Base-by-base conservation (phyloP, 2,888 invertebrate species). In the Ganaspis brasiliensis region DNA sequence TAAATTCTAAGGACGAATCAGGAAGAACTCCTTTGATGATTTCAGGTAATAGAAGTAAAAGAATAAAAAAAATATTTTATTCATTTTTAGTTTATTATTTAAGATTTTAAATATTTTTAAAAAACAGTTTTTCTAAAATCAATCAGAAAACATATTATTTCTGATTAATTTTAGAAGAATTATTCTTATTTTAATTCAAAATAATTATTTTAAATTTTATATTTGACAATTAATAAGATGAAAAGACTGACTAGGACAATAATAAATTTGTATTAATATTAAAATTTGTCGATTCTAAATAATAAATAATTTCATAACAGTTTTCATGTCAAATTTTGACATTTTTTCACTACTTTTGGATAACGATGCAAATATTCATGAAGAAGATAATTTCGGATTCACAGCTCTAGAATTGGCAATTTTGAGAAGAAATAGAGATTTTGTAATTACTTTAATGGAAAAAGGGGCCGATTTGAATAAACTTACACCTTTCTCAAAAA, bases 21-120 rank as follows among this genome's bases (percentile, higher is more conserved):
- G 85, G 82, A 6, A 78, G 85, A 31, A 87, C 85, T 3, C 82
- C 85, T 0, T 78, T 87, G 2, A 87, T 87, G 85, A 81, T 79
- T 40, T 78, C 85, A 37, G 84, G 87, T 87, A 74, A 67, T 14
- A 45, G 8, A 49, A 12, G 12, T 4, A 1, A 49, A 49, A 49
- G 16, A 49, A n/a, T 1, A 37, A 12, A 24, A 2, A 0, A 26
- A 35, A 19, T 24, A 21, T 6, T 21, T 1, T 5, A 0, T 21
- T 37, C 21, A 14, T 40, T 37, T 1, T 40, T 2, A 16, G 14
- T 21, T 21, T 16, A 8, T 31, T 16, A 12, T 57, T 8, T 57
- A n/a, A n/a, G n/a, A n/a, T n/a, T n/a, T n/a, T n/a, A n/a, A n/a
- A n/a, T n/a, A n/a, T n/a, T n/a, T n/a, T n/a, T n/a, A n/a, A n/a